Base-by-base conservation (phyloP, 2,888 invertebrate genomes). In the Choreutis nemorana region DNA sequence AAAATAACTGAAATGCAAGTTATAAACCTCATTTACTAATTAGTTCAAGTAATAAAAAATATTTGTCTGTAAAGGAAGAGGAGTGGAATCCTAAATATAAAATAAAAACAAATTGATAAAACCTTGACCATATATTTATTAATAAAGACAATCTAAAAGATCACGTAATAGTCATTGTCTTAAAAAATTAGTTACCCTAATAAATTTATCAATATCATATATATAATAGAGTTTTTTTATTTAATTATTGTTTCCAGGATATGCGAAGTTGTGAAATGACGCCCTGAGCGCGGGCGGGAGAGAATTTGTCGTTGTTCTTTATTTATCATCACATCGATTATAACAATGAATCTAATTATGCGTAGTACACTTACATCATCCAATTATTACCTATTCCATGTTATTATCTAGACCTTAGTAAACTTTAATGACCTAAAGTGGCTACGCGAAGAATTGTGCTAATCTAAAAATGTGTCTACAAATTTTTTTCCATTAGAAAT, bases 111-210 rank as follows among this genome's bases (percentile, higher is more conserved):
- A 71, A 48, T 65, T 60, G 67, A 71, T 71, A 70, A 78, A 77
- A 78, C 73, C 72, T 78, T 77, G 75, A 77, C 77, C 78, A 77
- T 77, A 73, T 77, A 77, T 78, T 78, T 77, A 78, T 77, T 77
- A 77, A 78, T 78, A 78, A 78, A 78, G 77, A 78, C 78, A 78
- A 75, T 78, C 78, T 78, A 78, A 78, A 78, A 78, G 78, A 77
- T 78, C 78, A 78, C 77, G 66, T 77, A 77, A 70, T 72, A 73
- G 73, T 77, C 73, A 73, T 72, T 75, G 72, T 66, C 78, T 77
- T 78, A 77, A 72, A 78, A 78, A 78, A 75, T 77, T 77, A 77
- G 65, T 77, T 77, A 78, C 65, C 75, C 77, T 78, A 78, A 70
- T 78, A 77, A 71, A 77, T 77, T 75, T 78, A 77, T 78, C 72